These are phyloP conservation scores for Dipodomys ordii DNA, from an alignment of 2,113 vertebrate genomes.

Conservation along the genomic window DNA sequence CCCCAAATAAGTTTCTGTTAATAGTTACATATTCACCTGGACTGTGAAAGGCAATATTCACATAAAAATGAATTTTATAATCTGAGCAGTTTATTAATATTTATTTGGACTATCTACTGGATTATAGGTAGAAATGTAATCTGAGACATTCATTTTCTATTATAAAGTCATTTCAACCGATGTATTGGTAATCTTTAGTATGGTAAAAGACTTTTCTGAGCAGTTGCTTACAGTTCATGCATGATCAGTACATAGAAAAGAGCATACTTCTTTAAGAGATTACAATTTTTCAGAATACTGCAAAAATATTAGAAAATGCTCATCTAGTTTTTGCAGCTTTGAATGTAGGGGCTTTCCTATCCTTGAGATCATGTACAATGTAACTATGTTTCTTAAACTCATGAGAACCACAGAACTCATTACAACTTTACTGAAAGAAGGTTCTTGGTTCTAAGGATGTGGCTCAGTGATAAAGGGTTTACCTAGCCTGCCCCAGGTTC, in stretches of 20 bases:
- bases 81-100: conserved; percentile 37
- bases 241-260: conserved; percentile 6
- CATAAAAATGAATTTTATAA: neutral
- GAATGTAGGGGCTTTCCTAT: neutral
- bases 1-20: neutral
- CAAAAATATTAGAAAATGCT: conserved; percentile 19
- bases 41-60: neutral
- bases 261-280: conserved; percentile 40
- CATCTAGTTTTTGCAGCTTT: conserved; percentile 18
- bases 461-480: neutral
- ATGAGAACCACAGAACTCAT: neutral
- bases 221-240: neutral
- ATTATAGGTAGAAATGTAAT: neutral
- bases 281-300: neutral
- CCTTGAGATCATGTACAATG: neutral
- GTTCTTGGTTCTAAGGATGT: neutral
- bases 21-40: neutral
- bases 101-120: conserved; percentile 28
- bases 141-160: conserved; percentile 11
- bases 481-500: too few relatives aligned
- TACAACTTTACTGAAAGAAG: neutral
- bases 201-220: conserved; percentile 7
- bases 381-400: conserved; percentile 15
- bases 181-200: neutral
- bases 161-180: conserved; percentile 45